Conservation (phyloP, 2,888 invertebrate genomes). For the Sceliomorpha sp. region DNA sequence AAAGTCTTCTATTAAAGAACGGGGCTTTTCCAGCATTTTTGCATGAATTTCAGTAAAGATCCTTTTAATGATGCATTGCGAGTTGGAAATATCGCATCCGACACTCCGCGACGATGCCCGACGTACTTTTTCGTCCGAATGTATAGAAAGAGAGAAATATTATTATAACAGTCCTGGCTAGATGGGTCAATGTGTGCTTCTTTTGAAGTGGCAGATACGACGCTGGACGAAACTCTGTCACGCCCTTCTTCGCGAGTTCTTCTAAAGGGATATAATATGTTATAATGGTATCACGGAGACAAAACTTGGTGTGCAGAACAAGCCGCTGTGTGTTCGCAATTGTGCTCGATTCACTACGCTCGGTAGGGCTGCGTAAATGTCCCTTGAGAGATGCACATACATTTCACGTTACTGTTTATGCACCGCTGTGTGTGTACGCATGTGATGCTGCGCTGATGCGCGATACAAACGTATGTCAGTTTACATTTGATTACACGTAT, state of each 20-base stretch:
- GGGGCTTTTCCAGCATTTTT: no score
- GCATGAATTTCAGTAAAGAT: no score
- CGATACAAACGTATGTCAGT: no score
- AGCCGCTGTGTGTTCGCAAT: conserved; percentile 33
- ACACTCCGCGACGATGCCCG: no score
- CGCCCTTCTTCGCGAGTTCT: conserved; percentile 43
- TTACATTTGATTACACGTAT: no score
- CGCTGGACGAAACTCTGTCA: conserved; percentile 10
- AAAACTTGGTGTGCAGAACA: conserved; percentile 51
- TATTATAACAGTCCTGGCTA: no score
- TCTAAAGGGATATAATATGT: conserved; percentile 63
- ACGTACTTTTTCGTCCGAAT: no score
- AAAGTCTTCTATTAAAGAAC: no score
- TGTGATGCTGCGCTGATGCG: conserved; percentile 2
- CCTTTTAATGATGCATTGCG: no score
- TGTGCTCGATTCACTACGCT: conserved; percentile 43
- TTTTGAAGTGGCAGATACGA: conserved; percentile 22
- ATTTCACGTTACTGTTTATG: conserved; percentile 9
- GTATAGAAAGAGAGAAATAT: no score
- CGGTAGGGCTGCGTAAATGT: conserved; percentile 29
- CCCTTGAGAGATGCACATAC: conserved; percentile 9
- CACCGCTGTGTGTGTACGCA: conserved; percentile 2
- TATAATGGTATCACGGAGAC: conserved; percentile 65
- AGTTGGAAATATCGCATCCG: no score
- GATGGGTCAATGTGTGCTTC: no score